These are phyloP conservation scores for Brachypalpus laphriformis DNA, from an alignment of 2,888 invertebrate genomes.

Conservation along the genomic window DNA sequence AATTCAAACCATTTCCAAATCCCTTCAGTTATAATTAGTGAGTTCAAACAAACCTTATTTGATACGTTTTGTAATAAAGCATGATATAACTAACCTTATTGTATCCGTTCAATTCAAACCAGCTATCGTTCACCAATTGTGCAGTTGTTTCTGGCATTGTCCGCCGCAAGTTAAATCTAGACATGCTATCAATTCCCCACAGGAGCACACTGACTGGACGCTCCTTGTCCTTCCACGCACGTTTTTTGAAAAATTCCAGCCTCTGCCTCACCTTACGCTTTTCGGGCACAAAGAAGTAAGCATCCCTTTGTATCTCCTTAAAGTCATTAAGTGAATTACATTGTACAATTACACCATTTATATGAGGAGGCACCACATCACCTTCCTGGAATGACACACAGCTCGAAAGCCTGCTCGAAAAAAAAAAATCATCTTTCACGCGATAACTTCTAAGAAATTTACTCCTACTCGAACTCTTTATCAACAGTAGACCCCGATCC, in stretches of 20 bases:
- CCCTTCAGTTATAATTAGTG: no score
- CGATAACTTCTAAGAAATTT: not conserved
- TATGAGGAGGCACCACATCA: constrained; percentile 76
- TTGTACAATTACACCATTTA: constrained; percentile 77
- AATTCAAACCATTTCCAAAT: no score
- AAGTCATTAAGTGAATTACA: constrained; percentile 80
- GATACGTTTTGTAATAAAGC: not conserved
- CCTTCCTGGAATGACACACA: constrained; percentile 77
- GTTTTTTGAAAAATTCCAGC: not conserved
- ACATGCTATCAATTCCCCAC: constrained; percentile 93
- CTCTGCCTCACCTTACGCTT: constrained; percentile 78
- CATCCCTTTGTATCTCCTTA: constrained; percentile 79
- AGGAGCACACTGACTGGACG: constrained; percentile 86
- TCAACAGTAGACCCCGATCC: constrained; percentile 78
- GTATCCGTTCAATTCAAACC: constrained; percentile 89
- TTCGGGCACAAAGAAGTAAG: constrained; percentile 85
- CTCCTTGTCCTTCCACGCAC: not conserved
- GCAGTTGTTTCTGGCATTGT: constrained; percentile 88
- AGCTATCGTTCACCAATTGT: constrained; percentile 86
- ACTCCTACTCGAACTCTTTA: constrained; percentile 77
- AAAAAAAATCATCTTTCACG: not conserved
- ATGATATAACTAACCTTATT: constrained; percentile 83
- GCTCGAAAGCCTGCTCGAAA: constrained; percentile 75
- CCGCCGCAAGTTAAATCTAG: constrained; percentile 89
- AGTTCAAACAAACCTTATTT: no score